phyloP scores from a whole-genome alignment of 2,888 invertebrate species.

The Hemithea aestivaria region DNA sequence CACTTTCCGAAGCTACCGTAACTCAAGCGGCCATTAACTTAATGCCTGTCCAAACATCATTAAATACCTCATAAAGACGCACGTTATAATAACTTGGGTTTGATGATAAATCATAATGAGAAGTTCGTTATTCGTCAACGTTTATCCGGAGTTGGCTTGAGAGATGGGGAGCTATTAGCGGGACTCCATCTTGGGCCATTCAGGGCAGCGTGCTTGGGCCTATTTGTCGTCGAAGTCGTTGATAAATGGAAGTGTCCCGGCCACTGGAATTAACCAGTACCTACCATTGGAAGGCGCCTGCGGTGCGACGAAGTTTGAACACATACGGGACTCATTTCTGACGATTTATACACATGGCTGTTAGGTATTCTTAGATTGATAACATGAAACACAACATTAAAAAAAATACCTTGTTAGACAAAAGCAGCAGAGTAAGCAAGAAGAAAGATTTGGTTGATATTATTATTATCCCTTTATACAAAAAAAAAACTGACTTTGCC shows the following conservation, averaged over 20 bases:
- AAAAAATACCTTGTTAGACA: too few species aligned
- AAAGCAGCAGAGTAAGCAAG: too few species aligned
- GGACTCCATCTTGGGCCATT: slow-evolving; percentile 57
- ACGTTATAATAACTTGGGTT: slow-evolving; percentile 10
- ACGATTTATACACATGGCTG: not conserved
- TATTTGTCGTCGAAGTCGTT: slow-evolving; percentile 59
- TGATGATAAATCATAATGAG: slow-evolving; percentile 59
- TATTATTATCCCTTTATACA: too few species aligned
- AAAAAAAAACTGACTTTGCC: too few species aligned
- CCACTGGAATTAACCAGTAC: slow-evolving; percentile 43
- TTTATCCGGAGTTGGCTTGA: slow-evolving; percentile 55
- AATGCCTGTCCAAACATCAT: slow-evolving; percentile 11
- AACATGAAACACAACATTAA: too few species aligned
- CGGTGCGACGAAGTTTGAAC: slow-evolving; percentile 5
- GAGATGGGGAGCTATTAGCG: slow-evolving; percentile 62
- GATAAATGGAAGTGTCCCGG: slow-evolving; percentile 58
- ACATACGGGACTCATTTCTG: slow-evolving; percentile 18
- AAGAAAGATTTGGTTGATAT: too few species aligned
- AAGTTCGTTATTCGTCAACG: slow-evolving; percentile 67
- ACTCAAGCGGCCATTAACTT: slow-evolving; percentile 8
- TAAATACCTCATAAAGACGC: slow-evolving; percentile 15
- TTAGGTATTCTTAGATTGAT: too few species aligned
- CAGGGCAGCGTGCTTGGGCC: slow-evolving; percentile 55
- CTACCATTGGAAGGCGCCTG: slow-evolving; percentile 29
- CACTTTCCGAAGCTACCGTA: slow-evolving; percentile 2